Base-by-base conservation (phyloP, 2,888 invertebrate genomes). In the Bombylius discolor region DNA sequence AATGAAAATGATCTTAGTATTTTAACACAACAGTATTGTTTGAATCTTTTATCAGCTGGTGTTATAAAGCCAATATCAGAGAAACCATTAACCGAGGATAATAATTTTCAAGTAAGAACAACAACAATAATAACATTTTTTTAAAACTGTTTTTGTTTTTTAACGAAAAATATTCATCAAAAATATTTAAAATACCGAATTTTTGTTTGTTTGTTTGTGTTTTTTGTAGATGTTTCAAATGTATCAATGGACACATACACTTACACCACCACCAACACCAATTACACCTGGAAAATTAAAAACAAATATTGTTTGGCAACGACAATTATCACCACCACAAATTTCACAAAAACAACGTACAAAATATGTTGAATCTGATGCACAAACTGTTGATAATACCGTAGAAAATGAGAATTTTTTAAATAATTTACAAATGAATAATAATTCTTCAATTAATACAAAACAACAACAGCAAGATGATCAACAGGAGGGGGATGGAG, bases 171-270 rank as follows among this genome's bases (percentile, higher is more conserved):
- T n/a, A n/a, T n/a, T n/a, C n/a, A n/a, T n/a, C n/a, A n/a, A n/a
- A n/a, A n/a, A n/a, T n/a, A n/a, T n/a, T n/a, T n/a, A n/a, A n/a
- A 23, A 23, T 23, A 23, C 23, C 23, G 23, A 23, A 23, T 3
- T 23, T 23, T 23, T 23, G 23, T 23, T 23, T 23, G 23, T 23
- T 23, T 23, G 23, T 23, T 23, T 1, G 1, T 23, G 1, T 23
- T 23, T 23, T 23, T 23, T 23, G 23, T 23, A 23, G 23, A 23
- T 23, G 23, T 89, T 87, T 73, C 80, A 88, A 68, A 90, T 91
- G 86, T 94, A 94, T 75, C 89, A 85, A 70, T 94, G 93, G 93
- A 81, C 89, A 33, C 87, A 89, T 70, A 85, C 86, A 61, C 89
- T 89, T 72, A 75, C 79, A 51, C 81, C 84, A 55, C 76, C 81